phyloP scores from a whole-genome alignment of 1,140 invertebrate species.

The Acromyrmex heyeri region DNA sequence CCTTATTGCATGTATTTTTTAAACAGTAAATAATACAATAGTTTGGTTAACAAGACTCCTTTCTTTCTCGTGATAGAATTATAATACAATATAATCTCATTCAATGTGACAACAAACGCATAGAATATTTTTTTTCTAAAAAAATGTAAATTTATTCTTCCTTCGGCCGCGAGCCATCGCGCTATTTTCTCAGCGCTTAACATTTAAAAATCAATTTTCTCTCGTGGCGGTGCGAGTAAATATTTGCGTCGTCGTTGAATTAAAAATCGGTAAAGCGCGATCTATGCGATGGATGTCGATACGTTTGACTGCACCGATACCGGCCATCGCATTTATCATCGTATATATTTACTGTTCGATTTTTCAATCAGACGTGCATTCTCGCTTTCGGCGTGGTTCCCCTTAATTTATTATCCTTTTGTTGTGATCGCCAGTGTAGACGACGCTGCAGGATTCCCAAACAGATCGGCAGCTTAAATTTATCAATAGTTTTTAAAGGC shows the following conservation, averaged over 20 bases:
- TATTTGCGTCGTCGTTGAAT: conserved; percentile 53
- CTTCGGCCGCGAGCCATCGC: neutral
- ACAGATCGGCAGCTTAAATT: conserved; percentile 62
- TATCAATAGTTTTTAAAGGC: conserved; percentile 66
- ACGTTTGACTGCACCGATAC: conserved; percentile 16
- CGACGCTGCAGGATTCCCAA: neutral
- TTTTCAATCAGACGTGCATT: conserved; percentile 17
- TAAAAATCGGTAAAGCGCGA: conserved; percentile 24
- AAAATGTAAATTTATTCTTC: conserved; percentile 54
- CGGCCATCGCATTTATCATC: conserved; percentile 18
- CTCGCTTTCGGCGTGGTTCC: neutral
- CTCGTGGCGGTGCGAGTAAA: conserved; percentile 18
- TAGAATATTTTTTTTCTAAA: neutral
- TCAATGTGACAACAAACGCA: neutral
- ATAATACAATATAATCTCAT: conserved; percentile 2
- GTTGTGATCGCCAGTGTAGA: conserved; percentile 12
- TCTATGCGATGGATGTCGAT: conserved; percentile 32
- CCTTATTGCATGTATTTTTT: neutral
- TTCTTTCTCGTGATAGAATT: neutral
- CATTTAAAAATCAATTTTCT: conserved; percentile 60
- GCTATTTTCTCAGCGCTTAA: conserved; percentile 28
- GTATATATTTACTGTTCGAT: conserved; percentile 49
- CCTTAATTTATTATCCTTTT: conserved; percentile 64
- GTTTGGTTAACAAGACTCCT: conserved; percentile 14
- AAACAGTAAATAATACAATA: neutral